Percentiles rank a stretch among this genome's conserved stretches.
phyloP scores from a whole-genome alignment of 2,113 vertebrate species.

The Paracanthobrama guichenoti region DNA sequence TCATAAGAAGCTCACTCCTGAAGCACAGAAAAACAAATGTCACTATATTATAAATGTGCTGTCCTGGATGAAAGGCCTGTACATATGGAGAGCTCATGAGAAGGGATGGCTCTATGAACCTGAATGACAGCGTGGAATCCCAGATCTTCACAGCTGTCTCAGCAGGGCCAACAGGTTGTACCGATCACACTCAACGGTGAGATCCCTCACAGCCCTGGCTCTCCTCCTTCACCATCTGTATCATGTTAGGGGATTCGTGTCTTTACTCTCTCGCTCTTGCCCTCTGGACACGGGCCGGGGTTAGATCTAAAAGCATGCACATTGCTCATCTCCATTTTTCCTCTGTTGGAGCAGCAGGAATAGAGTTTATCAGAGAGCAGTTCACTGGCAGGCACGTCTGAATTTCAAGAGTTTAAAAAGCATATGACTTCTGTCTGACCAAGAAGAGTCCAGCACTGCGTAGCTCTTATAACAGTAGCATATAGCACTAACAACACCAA shows the following conservation, averaged over 20 bases:
- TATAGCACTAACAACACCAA: background rate
- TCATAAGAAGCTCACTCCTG: background rate
- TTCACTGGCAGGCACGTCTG: background rate
- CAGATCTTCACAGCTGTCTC: constrained; percentile 24
- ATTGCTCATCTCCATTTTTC: constrained; percentile 38
- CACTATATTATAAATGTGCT: constrained; percentile 26
- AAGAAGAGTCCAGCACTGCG: background rate
- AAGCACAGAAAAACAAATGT: background rate
- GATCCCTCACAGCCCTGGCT: constrained; percentile 49
- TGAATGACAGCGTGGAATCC: constrained; percentile 51
- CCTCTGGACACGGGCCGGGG: constrained; percentile 41
- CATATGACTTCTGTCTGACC: background rate
- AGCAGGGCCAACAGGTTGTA: constrained; percentile 50
- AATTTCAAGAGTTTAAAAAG: background rate
- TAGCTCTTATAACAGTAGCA: background rate
- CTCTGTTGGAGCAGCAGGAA: constrained; percentile 9
- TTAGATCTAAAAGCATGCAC: constrained; percentile 46
- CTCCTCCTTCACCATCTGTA: constrained; percentile 49
- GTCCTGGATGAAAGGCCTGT: constrained; percentile 23
- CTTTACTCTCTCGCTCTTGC: constrained; percentile 32
- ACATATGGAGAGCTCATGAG: constrained; percentile 43
- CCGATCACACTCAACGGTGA: constrained; percentile 47
- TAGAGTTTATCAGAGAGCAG: background rate
- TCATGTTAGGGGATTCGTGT: constrained; percentile 47
- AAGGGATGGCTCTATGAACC: constrained; percentile 39